phyloP scores from a whole-genome alignment of 2,888 invertebrate genomes.

The Maniola hyperantus region DNA sequence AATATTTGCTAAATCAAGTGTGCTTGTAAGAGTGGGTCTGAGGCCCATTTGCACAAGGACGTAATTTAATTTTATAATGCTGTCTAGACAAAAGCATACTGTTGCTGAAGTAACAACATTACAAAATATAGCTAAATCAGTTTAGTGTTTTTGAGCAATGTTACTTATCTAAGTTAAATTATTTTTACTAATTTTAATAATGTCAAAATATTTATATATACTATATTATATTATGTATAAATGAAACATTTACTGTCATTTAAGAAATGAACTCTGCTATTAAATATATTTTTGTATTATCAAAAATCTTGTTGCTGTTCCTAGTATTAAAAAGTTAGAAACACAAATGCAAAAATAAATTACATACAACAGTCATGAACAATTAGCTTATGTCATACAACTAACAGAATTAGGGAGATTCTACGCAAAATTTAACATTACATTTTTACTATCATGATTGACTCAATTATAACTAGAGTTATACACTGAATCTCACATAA shows the following conservation, averaged over 20 bases:
- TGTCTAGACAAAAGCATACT: too few relatives aligned
- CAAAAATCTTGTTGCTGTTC: slow-evolving; percentile 15
- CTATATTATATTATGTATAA: background rate
- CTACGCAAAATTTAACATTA: slow-evolving; percentile 35
- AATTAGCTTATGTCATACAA: slow-evolving; percentile 36
- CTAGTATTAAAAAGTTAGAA: slow-evolving; percentile 23
- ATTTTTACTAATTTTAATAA: background rate
- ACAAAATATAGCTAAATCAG: too few relatives aligned
- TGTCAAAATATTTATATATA: background rate
- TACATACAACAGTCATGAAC: slow-evolving; percentile 38
- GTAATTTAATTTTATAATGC: too few relatives aligned
- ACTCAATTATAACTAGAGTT: slow-evolving; percentile 48
- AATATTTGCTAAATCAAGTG: too few relatives aligned
- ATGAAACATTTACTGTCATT: background rate
- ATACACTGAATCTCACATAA: slow-evolving; percentile 56
- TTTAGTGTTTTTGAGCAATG: too few relatives aligned
- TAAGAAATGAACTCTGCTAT: slow-evolving; percentile 29
- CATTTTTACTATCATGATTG: slow-evolving; percentile 43
- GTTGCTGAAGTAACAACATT: too few relatives aligned
- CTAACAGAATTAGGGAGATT: slow-evolving; percentile 48
- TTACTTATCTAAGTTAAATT: too few relatives aligned
- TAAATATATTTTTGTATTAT: slow-evolving; percentile 17
- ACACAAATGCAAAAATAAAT: slow-evolving; percentile 47
- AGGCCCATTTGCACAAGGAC: too few relatives aligned
- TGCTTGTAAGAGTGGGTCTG: too few relatives aligned